Base-by-base conservation (phyloP, 2,797 vertebrate genomes). In the Macrochelys suwanniensis region DNA sequence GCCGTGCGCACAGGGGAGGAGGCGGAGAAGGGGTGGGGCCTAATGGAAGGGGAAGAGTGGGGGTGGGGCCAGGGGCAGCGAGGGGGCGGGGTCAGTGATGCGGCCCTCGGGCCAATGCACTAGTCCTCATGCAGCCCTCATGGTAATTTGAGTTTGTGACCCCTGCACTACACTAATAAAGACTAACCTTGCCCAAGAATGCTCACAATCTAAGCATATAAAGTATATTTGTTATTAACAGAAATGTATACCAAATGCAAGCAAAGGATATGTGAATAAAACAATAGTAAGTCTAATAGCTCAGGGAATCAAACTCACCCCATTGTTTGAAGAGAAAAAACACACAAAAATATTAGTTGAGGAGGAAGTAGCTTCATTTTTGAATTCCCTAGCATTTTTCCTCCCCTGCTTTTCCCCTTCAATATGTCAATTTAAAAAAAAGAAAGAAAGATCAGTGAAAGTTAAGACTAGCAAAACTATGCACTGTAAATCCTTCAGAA, bases 381-480 rank as follows among this genome's bases (percentile, higher is more conserved):
- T 93, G 96, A 97, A 88, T 97, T 98, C 98, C 98, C 98, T 98
- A 96, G 96, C 97, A 97, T 97, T 97, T 96, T 98, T 97, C 96
- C 97, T 97, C 97, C 97, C 97, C 97, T 94, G 81, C 94, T 97
- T 98, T 97, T 97, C 94, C 97, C 96, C 95, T 97, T 97, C 96
- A 95, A 85, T 45, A 7, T 42, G 5, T 76, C 96, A 83, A 85
- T 97, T 96, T 94, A 45, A 82, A 96, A 74, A 25, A 74, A 45
- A 25, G 16, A 53, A 53, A 87, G 92, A 95, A 6, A 96, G 92
- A 95, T 95, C 95, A 97, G 95, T 97, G 95, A 97, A 97, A 97
- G 96, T 97, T 96, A 91, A 95, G 93, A 2, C 26, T 33, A 80
- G 85, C 92, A 93, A 33, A 91, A 94, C 94, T 97, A 97, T 85